Evolutionary conservation across 1,140 invertebrate genomes (phyloP).

Genomic region (Drosophila simulans): DNA sequence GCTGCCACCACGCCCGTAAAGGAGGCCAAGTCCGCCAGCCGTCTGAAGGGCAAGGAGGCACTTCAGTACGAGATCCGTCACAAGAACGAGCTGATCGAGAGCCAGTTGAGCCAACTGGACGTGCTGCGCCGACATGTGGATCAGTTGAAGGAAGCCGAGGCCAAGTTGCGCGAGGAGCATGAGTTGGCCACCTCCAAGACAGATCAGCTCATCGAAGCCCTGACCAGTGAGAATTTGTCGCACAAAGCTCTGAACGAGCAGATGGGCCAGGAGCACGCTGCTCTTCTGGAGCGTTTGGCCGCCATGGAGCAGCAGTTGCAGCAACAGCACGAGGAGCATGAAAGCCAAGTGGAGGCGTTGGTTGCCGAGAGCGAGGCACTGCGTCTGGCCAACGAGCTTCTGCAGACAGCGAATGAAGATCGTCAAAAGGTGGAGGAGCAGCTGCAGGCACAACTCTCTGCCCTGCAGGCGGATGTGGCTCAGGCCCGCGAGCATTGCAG

Average conservation of each 20-base stretch:
- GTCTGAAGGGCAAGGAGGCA: conserved; percentile 82
- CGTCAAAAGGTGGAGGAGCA: conserved; percentile 39
- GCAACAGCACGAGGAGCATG: conserved; percentile 60
- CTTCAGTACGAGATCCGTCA: conserved; percentile 79
- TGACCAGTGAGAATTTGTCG: conserved; percentile 59
- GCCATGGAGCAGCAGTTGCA: conserved; percentile 68
- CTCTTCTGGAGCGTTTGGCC: conserved; percentile 46
- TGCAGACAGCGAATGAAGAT: conserved; percentile 48
- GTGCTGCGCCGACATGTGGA: conserved; percentile 76
- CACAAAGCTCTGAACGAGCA: conserved; percentile 72
- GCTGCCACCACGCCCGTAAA: conserved; percentile 77
- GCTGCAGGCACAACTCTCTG: conserved; percentile 54
- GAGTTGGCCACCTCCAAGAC: conserved; percentile 57
- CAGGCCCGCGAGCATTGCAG: conserved; percentile 48
- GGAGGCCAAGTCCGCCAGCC: conserved; percentile 73
- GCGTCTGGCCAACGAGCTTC: conserved; percentile 64
- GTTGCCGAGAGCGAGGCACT: conserved; percentile 66
- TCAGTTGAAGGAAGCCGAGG: conserved; percentile 76
- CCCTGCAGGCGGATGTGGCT: conserved; percentile 56
- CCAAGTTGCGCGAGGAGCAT: conserved; percentile 71
- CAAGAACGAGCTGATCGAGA: conserved; percentile 82
- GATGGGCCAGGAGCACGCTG: conserved; percentile 48
- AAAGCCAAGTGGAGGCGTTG: conserved; percentile 64
- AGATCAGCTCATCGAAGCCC: conserved; percentile 64
- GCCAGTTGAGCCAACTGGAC: conserved; percentile 76